Percentiles rank a stretch among this genome's conserved stretches.
Evolutionary conservation across 2,797 vertebrate genomes (phyloP).

Genomic region (Anabas testudineus): DNA sequence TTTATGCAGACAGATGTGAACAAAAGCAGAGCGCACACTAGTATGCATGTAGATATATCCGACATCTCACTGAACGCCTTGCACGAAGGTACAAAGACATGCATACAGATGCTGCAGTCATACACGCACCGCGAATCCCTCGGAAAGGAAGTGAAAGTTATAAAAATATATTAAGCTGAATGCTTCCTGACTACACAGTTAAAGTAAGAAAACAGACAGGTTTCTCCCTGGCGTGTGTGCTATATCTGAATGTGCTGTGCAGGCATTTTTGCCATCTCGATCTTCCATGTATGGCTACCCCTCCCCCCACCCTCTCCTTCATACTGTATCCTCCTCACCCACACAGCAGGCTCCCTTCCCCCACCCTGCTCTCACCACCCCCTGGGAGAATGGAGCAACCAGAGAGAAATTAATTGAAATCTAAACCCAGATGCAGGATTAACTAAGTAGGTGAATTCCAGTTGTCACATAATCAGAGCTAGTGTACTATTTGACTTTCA

Average conservation of each 20-base stretch:
- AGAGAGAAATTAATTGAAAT: constrained; percentile 83
- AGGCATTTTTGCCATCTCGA: constrained; percentile 75
- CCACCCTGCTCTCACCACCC: constrained; percentile 58
- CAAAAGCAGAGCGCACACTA: constrained; percentile 46
- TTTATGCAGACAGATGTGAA: constrained; percentile 27
- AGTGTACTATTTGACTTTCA: constrained; percentile 84
- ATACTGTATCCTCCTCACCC: constrained; percentile 73
- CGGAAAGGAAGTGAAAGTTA: constrained; percentile 28
- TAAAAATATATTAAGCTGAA: constrained; percentile 54
- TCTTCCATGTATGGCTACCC: constrained; percentile 67
- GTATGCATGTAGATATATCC: constrained; percentile 42
- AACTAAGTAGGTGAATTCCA: constrained; percentile 85
- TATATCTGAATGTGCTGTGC: constrained; percentile 77
- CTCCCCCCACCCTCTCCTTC: constrained; percentile 71
- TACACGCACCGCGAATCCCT: constrained; percentile 17
- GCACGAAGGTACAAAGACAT: constrained; percentile 47
- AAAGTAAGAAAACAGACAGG: constrained; percentile 48
- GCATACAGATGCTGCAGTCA: constrained; percentile 30
- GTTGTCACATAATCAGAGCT: constrained; percentile 82
- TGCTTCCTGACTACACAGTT: constrained; percentile 40
- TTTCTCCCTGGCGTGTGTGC: constrained; percentile 42
- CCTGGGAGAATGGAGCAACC: constrained; percentile 71
- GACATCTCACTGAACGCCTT: constrained; percentile 17
- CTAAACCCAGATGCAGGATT: constrained; percentile 81
- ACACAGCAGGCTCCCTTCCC: constrained; percentile 70